Conservation (phyloP, 2,113 vertebrate species). For the Tachycineta bicolor region DNA sequence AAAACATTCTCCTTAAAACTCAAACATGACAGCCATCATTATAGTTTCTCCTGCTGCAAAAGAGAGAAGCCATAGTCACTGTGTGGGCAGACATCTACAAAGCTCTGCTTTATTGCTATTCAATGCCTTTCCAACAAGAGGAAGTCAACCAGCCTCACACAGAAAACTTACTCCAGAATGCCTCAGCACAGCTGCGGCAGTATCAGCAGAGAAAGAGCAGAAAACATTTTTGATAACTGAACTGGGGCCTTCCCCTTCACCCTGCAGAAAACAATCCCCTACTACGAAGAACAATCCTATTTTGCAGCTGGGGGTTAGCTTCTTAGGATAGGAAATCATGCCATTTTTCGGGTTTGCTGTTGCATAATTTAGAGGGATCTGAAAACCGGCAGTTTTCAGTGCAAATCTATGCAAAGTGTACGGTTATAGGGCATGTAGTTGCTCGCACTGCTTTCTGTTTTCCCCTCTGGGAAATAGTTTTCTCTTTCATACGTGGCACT, state of each 20-base stretch:
- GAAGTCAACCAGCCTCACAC: constrained; percentile 11
- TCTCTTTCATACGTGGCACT: background rate
- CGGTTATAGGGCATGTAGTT: background rate
- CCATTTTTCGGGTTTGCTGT: background rate
- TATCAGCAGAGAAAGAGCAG: background rate
- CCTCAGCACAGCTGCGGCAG: background rate
- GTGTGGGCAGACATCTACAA: constrained; percentile 37
- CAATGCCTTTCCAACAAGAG: background rate
- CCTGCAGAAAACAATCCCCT: background rate
- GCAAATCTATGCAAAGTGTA: background rate
- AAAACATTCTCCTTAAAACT: background rate
- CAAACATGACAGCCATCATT: constrained; percentile 39
- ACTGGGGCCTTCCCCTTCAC: background rate
- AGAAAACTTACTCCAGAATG: background rate
- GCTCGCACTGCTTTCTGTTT: background rate
- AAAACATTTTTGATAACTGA: background rate
- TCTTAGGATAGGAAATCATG: background rate
- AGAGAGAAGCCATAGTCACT: background rate
- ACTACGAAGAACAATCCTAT: background rate
- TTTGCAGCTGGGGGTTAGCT: background rate
- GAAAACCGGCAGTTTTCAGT: background rate
- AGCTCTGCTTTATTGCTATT: constrained; percentile 48
- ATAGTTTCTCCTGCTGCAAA: background rate
- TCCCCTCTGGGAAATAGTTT: background rate
- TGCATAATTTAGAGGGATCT: background rate